These are phyloP conservation scores for Lamellibrachia luymesi DNA, from an alignment of 1,140 invertebrate species.

Conservation along the genomic window DNA sequence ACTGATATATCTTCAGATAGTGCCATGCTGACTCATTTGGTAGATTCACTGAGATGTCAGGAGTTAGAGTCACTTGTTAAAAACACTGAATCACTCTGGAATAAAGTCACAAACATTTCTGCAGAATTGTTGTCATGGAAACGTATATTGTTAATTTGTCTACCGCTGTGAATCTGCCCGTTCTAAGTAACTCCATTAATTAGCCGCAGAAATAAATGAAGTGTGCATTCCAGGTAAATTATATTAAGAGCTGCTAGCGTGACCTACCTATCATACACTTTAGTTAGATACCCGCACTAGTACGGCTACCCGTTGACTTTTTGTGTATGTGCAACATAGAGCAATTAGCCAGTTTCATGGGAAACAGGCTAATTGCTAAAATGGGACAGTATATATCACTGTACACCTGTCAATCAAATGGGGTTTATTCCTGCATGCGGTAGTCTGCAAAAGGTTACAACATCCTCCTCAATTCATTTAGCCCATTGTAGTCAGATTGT, in stretches of 20 bases:
- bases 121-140: neutral
- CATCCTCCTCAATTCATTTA: no score
- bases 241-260: neutral
- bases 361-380: neutral
- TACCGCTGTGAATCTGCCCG: neutral
- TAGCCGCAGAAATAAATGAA: neutral
- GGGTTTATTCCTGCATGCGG: neutral
- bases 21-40: neutral
- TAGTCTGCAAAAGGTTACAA: neutral
- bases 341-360: neutral
- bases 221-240: neutral
- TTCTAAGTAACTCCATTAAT: neutral
- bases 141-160: neutral
- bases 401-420: neutral
- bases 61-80: neutral
- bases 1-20: neutral
- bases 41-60: neutral
- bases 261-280: neutral
- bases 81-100: neutral
- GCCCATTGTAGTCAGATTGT: no score
- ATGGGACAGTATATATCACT: neutral
- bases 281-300: neutral
- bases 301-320: neutral
- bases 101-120: neutral
- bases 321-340: neutral